phyloP scores from a whole-genome alignment of 2,888 invertebrate species.

The Epistrophella euchroma region DNA sequence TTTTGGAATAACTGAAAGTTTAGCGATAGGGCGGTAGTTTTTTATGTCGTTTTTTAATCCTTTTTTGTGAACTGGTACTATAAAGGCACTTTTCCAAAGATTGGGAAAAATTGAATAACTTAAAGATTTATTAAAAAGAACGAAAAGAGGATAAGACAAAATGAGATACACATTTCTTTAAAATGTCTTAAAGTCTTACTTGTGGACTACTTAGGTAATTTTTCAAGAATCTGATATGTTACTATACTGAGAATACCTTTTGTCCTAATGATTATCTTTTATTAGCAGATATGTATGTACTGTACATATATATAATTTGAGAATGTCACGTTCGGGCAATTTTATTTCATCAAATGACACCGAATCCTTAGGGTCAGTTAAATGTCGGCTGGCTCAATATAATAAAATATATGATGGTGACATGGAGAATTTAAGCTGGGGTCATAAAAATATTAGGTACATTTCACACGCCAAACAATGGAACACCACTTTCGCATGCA shows the following conservation, averaged over 20 bases:
- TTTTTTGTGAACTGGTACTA: no score
- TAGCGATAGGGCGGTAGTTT: no score
- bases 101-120: no score
- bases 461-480: slow-evolving; percentile 71
- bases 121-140: no score
- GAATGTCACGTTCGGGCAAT: slow-evolving; percentile 55
- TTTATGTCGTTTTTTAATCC: no score
- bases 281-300: slow-evolving; percentile 5
- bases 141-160: no score
- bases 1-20: no score
- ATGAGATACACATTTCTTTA: no score
- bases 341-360: slow-evolving; percentile 58
- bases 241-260: neutral
- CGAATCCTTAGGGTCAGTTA: slow-evolving; percentile 59
- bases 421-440: slow-evolving; percentile 38
- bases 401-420: slow-evolving; percentile 45
- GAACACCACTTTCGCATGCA: slow-evolving; percentile 69
- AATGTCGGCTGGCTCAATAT: slow-evolving; percentile 43
- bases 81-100: no score
- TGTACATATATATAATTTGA: slow-evolving; percentile 38
- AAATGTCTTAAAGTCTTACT: neutral
- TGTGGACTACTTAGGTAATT: neutral
- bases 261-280: slow-evolving; percentile 7
- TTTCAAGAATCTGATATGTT: neutral
- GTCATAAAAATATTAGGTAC: slow-evolving; percentile 67